Evolutionary conservation across 2,888 invertebrate genomes (phyloP), one percentile per base, ranked within the genome.

Genomic region (Euzophera pinguis): DNA sequence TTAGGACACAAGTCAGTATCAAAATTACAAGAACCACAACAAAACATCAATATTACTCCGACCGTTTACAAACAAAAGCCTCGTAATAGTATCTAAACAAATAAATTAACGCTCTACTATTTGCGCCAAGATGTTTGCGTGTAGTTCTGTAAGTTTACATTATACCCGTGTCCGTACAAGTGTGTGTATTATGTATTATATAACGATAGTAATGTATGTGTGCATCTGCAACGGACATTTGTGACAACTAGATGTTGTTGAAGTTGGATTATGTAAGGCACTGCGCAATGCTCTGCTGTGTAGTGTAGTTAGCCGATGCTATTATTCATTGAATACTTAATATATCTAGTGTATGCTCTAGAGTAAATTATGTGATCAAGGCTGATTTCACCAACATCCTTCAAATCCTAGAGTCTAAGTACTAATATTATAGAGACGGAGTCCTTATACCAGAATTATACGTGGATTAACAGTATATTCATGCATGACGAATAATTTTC

Each of bases 1-100:
- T 22, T 22, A 22, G 2, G 5, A 22, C 22, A 22, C 22, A 22
- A 22, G 22, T 22, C 22, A 22, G 3, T 22, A 22, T 22, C 22
- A 22, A 22, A 22, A 16, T 17, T n/a, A 41, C n/a, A 13, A 8
- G 14, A 22, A 41, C 10, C 14, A 17, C 17, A 22, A 22, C 22
- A 17, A 29, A 45, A 32, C 45, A 45, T 45, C 32, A 32, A 43
- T 29, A 41, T 41, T 10, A 43, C 29, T 41, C 10, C 22, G 16
- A 41, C 17, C 41, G 5, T 29, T 45, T 32, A 45, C 45, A 45
- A 45, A 45, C 45, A 45, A 45, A 34, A 14, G 3, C 32, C 45
- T 45, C 10, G 45, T 45, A 32, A 45, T 16, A 45, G 32, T 45
- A 45, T 45, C 14, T 45, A 45, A 16, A 45, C 32, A 45, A 32